Evolutionary conservation across 2,888 invertebrate species (phyloP).

Genomic region (Dryococelus australis): DNA sequence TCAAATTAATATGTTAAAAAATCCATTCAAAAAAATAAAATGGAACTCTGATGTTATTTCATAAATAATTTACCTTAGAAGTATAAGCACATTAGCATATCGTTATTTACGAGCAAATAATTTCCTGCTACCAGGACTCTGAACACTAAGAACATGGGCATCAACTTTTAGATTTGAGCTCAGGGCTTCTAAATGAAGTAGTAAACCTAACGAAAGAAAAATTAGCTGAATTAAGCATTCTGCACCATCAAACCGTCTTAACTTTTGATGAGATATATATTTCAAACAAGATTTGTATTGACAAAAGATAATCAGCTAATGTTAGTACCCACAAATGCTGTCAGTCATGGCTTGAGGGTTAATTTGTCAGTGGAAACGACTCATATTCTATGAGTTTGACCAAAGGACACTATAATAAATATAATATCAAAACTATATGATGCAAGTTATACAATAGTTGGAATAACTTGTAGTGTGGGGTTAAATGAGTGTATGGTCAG

Average conservation of each 20-base stretch:
- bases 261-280: neutral
- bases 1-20: neutral
- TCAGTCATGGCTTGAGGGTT: neutral
- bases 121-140: neutral
- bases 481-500: neutral
- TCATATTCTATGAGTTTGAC: neutral
- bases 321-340: neutral
- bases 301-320: neutral
- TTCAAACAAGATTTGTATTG: neutral
- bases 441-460: neutral
- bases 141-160: neutral
- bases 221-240: neutral
- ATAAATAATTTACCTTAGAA: neutral
- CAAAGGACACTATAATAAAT: neutral
- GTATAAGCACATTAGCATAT: neutral
- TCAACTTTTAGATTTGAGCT: neutral
- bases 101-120: neutral
- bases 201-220: neutral
- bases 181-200: neutral
- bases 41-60: neutral
- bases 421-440: neutral
- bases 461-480: neutral
- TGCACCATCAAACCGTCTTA: neutral
- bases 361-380: neutral
- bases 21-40: neutral